A percentile compares a stretch with the other conserved stretches of the same genome.
Evolutionary conservation across 64 coral and sea anemone species (phyloP).

Genomic region (Dendrophyllia cribrosa): DNA sequence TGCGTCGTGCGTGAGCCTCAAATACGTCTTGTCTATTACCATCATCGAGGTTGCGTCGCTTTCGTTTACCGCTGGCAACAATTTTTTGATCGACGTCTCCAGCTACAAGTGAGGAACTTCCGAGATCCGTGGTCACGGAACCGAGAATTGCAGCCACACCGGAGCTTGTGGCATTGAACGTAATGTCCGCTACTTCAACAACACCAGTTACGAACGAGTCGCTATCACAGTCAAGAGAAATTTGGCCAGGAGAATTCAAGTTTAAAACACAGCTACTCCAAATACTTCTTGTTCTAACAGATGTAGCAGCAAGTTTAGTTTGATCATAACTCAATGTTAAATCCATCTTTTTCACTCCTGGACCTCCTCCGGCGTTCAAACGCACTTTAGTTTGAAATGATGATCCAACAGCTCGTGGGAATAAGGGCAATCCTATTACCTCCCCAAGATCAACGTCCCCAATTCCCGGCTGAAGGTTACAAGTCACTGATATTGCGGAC

Average conservation of each 20-base stretch:
- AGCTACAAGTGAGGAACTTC: conserved; percentile 10
- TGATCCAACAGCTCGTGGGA: conserved; percentile 20
- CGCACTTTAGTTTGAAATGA: conserved; percentile 17
- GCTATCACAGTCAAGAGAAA: conserved; percentile 49
- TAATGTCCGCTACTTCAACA: conserved; percentile 50
- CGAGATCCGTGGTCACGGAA: conserved; percentile 26
- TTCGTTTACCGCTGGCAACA: conserved; percentile 32
- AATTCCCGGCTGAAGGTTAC: conserved; percentile 50
- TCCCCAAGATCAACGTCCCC: conserved; percentile 76
- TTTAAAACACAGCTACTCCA: conserved; percentile 56
- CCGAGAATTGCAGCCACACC: conserved; percentile 46
- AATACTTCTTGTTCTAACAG: conserved; percentile 10
- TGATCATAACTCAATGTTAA: conserved; percentile 53
- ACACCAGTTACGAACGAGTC: conserved; percentile 38
- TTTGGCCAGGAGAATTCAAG: conserved; percentile 29
- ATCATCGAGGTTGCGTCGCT: neutral
- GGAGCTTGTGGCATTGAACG: conserved; percentile 37
- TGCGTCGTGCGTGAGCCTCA: conserved; percentile 25
- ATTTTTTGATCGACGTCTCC: conserved; percentile 45
- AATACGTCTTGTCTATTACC: neutral
- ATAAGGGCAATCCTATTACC: conserved; percentile 41
- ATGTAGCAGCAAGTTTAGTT: conserved; percentile 34
- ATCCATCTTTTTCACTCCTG: conserved; percentile 39
- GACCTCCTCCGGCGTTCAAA: conserved; percentile 42
- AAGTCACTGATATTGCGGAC: conserved; percentile 15